Evolutionary conservation across 2,113 vertebrate species (phyloP).

Genomic region (Turnix velox): DNA sequence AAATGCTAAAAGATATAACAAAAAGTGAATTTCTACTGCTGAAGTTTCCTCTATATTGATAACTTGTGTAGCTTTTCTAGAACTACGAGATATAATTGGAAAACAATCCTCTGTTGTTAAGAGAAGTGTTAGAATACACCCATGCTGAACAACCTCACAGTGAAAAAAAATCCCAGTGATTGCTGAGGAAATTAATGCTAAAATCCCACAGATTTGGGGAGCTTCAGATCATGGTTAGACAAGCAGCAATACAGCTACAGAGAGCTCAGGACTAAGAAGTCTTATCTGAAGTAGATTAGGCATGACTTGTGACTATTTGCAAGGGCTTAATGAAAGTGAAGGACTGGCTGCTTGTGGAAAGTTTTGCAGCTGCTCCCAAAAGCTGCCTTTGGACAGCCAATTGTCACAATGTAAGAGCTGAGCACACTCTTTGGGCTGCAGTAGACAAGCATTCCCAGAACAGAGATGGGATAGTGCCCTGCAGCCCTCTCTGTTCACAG

Average conservation of each 20-base stretch:
- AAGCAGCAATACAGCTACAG: not conserved
- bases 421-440: not conserved
- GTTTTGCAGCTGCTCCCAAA: not conserved
- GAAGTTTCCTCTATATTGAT: not conserved
- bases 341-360: not conserved
- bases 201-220: not conserved
- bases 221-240: not conserved
- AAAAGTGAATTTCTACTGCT: not conserved
- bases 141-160: not conserved
- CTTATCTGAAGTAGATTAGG: not conserved
- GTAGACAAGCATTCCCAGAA: not conserved
- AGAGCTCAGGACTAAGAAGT: not conserved
- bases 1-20: not conserved
- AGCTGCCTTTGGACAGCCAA: not conserved
- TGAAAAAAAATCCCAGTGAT: not conserved
- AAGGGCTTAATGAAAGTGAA: not conserved
- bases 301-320: not conserved
- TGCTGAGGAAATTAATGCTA: not conserved
- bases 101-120: not conserved
- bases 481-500: not conserved
- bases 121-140: not conserved
- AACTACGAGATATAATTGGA: not conserved
- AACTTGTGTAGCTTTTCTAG: not conserved
- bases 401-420: not conserved
- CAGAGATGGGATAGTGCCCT: rapidly evolving